Conservation (phyloP, 2,113 vertebrate species). For the Neolamprologus sp. region DNA sequence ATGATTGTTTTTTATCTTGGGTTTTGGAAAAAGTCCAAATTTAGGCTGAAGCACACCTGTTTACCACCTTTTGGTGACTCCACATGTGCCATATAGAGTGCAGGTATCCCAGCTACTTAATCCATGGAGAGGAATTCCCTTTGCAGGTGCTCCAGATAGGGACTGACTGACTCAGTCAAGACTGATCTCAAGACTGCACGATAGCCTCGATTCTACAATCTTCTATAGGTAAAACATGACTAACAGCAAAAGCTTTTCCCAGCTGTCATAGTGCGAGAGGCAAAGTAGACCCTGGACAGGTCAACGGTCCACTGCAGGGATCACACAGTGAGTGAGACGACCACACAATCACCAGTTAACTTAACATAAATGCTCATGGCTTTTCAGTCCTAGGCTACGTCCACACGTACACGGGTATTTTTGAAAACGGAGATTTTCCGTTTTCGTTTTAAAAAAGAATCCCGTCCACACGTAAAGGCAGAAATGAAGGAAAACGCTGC, state of each 20-base stretch:
- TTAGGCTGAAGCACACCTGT: background rate
- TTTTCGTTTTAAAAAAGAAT: too few relatives aligned
- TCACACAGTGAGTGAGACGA: background rate
- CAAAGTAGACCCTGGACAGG: background rate
- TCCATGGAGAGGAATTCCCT: background rate
- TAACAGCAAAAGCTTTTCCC: background rate
- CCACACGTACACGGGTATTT: too few relatives aligned
- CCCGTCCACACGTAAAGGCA: too few relatives aligned
- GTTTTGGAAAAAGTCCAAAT: background rate
- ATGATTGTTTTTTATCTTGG: background rate
- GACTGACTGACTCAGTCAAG: background rate
- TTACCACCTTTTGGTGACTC: background rate
- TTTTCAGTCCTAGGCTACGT: background rate
- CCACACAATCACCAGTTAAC: background rate
- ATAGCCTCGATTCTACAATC: background rate
- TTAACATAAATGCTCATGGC: background rate
- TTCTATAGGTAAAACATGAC: background rate
- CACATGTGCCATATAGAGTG: background rate
- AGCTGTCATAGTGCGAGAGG: background rate
- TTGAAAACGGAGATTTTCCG: too few relatives aligned
- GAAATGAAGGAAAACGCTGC: too few relatives aligned
- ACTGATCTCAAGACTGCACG: background rate
- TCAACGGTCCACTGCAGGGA: background rate
- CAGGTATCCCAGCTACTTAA: background rate
- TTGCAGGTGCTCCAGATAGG: background rate